Conservation (phyloP, 2,888 invertebrate species). For the Calephelis perditalis region DNA sequence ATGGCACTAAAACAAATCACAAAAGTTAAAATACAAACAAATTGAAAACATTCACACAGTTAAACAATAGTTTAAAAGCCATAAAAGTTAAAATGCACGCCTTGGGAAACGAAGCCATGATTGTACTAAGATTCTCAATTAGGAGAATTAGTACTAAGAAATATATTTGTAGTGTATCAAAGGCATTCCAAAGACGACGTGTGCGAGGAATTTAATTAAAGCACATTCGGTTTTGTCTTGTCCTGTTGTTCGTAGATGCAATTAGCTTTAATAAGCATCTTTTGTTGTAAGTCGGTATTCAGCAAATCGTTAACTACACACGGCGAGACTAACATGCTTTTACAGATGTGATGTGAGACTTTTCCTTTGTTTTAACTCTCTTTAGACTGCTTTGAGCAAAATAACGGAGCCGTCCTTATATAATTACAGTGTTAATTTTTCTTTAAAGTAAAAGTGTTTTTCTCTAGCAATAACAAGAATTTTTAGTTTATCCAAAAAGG, state of each 20-base stretch:
- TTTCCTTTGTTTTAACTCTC: not conserved
- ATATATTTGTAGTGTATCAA: conserved; percentile 10
- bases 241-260: conserved; percentile 26
- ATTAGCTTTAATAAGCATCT: conserved; percentile 30
- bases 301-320: conserved; percentile 3
- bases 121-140: conserved; percentile 3
- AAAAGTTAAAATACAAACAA: too few species aligned
- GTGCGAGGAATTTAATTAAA: conserved; percentile 33
- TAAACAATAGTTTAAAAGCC: too few species aligned
- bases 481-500: too few species aligned
- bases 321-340: not conserved
- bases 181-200: conserved; percentile 21
- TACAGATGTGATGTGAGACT: conserved; percentile 3
- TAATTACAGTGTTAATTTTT: too few species aligned
- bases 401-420: too few species aligned
- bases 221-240: conserved; percentile 16
- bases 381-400: not conserved
- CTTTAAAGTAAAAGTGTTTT: too few species aligned
- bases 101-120: too few species aligned
- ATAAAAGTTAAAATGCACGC: not conserved
- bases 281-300: conserved; percentile 7
- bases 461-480: too few species aligned
- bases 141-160: conserved; percentile 8
- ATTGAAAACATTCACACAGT: too few species aligned
- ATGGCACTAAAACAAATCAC: too few species aligned